phyloP scores from a whole-genome alignment of 2,113 vertebrate species.

The Clarias batrachus region DNA sequence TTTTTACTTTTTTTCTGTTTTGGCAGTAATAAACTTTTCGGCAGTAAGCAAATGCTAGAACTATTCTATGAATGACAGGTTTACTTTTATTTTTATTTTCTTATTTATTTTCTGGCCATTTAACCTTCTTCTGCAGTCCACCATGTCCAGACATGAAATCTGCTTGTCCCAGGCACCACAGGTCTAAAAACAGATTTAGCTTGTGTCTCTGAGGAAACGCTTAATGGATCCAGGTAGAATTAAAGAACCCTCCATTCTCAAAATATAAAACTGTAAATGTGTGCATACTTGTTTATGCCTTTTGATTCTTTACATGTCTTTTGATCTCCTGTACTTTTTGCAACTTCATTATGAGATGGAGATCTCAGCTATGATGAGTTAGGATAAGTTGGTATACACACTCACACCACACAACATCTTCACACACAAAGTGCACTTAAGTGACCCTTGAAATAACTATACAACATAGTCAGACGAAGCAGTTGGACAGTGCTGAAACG shows the following conservation, averaged over 20 bases:
- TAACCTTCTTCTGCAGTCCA: not conserved
- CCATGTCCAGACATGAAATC: not conserved
- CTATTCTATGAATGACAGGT: no score
- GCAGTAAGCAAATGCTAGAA: no score
- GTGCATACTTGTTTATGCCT: not conserved
- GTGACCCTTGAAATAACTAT: constrained; percentile 5
- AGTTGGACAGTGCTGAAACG: not conserved
- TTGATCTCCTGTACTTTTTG: not conserved
- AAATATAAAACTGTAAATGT: no score
- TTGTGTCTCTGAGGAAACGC: not conserved
- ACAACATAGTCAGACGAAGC: constrained; percentile 13
- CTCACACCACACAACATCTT: not conserved
- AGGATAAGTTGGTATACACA: not conserved
- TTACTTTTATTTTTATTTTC: no score
- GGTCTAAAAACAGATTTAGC: no score
- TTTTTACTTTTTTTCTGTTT: no score
- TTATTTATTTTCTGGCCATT: not conserved
- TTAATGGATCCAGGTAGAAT: not conserved
- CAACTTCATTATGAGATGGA: not conserved
- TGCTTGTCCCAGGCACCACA: not conserved
- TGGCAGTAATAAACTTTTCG: no score
- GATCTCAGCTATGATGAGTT: not conserved
- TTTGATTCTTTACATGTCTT: not conserved
- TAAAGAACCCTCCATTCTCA: not conserved
- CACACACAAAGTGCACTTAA: constrained; percentile 42